Evolutionary conservation across 2,113 vertebrate species (phyloP).

Genomic region (Oryzias celebensis): DNA sequence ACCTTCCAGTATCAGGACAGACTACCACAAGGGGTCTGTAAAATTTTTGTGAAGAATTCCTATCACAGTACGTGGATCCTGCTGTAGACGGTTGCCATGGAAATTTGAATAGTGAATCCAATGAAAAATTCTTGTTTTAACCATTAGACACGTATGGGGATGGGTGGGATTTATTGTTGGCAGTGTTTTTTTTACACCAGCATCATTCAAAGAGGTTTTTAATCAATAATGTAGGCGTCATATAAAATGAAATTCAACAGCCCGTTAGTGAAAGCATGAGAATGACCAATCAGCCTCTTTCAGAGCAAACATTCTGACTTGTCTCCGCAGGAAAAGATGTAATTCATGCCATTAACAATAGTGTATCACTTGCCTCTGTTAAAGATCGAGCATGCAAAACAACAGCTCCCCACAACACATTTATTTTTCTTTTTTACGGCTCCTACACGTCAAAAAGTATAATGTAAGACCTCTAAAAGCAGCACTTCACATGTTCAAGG

Average conservation of each 20-base stretch:
- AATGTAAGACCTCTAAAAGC: neutral
- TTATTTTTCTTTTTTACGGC: constrained; percentile 9
- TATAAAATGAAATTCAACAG: neutral
- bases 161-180: too few relatives aligned
- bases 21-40: too few relatives aligned
- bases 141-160: too few relatives aligned
- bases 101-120: too few relatives aligned
- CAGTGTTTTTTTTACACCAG: too few relatives aligned
- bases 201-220: neutral
- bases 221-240: neutral
- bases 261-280: neutral
- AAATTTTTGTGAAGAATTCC: too few relatives aligned
- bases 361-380: neutral
- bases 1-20: too few relatives aligned
- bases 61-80: too few relatives aligned
- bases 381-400: constrained; percentile 3
- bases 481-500: neutral
- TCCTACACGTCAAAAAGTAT: neutral
- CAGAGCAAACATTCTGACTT: constrained; percentile 17
- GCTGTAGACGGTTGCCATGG: too few relatives aligned
- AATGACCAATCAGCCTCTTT: too few relatives aligned
- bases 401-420: neutral
- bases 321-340: neutral
- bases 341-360: constrained; percentile 14
- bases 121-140: too few relatives aligned